Evolutionary conservation across 2,888 invertebrate genomes (phyloP), one percentile per base, ranked within the genome.

Genomic region (Pristionchus fissidentatus): DNA sequence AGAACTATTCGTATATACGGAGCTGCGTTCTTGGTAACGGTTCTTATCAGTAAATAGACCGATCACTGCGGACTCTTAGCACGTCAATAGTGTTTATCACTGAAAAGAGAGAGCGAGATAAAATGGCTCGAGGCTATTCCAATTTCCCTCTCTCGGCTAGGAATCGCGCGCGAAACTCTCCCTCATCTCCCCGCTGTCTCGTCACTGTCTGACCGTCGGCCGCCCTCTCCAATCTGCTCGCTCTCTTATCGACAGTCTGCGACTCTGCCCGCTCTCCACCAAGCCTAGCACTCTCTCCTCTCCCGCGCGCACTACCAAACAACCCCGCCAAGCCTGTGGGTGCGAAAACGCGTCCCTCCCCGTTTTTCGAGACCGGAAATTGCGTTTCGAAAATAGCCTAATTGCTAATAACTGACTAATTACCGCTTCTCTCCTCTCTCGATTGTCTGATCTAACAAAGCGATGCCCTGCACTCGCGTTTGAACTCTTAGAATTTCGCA

Each of bases 151-250:
- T 5, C 55, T 55, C 1, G 26, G n/a, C 60, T n/a, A 43, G 41
- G n/a, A 66, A 66, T 15, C n/a, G 70, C 70, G 70, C 70, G 70
- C 70, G 70, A 70, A 70, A 70, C 62, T 32, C 62, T 62, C 62
- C 32, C 62, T 10, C 62, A 26, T 4, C 75, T n/a, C 49, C 8
- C 19, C 29, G 49, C 75, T 75, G 29, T 75, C 49, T 26, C 75
- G 29, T 1, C 3, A 4, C n/a, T 19, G 41, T 26, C 75, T 75
- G 32, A 13, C 70, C 49, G 32, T 75, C 49, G 43, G 46, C 46
- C 75, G 46, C 75, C 22, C 49, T 77, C 75, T 49, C 75, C 49
- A 13, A 46, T 49, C 49, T 26, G 29, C 73, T 2, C 46, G 1
- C 46, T 73, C 46, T 46, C 73, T 26, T 38, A 1, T 38, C 22